A percentile compares a stretch with the other conserved stretches of the same genome.
phyloP scores from a whole-genome alignment of 2,113 vertebrate species.

The Larimichthys crocea region DNA sequence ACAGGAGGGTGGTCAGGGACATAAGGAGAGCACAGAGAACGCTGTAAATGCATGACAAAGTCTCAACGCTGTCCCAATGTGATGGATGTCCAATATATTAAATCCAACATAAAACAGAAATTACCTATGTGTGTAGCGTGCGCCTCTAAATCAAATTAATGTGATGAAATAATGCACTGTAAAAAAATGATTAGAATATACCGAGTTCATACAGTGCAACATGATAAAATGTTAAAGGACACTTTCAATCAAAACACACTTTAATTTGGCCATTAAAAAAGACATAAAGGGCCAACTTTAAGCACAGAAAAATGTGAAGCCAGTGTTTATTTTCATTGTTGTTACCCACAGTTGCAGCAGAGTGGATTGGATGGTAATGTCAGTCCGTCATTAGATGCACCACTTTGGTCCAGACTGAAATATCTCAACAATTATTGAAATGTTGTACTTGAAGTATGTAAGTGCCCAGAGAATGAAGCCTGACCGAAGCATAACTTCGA shows the following conservation, averaged over 20 bases:
- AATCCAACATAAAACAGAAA: constrained; percentile 22
- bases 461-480: not conserved
- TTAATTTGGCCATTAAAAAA: not conserved
- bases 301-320: not conserved
- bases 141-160: constrained; percentile 14
- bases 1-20: constrained; percentile 55
- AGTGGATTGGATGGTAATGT: not conserved
- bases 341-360: not conserved
- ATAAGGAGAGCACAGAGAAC: constrained; percentile 34
- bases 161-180: not conserved
- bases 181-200: not conserved
- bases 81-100: constrained; percentile 35
- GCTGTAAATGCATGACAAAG: constrained; percentile 41
- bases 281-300: not conserved
- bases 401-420: not conserved
- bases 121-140: not conserved
- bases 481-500: too few relatives aligned
- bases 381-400: not conserved
- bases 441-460: too few relatives aligned
- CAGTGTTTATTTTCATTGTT: not conserved
- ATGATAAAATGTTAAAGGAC: not conserved
- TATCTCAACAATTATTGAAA: not conserved
- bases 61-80: constrained; percentile 33
- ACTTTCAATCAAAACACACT: not conserved
- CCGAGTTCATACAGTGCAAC: not conserved